Conservation (phyloP, 2,797 vertebrate genomes). For the Muscicapa comitata region DNA sequence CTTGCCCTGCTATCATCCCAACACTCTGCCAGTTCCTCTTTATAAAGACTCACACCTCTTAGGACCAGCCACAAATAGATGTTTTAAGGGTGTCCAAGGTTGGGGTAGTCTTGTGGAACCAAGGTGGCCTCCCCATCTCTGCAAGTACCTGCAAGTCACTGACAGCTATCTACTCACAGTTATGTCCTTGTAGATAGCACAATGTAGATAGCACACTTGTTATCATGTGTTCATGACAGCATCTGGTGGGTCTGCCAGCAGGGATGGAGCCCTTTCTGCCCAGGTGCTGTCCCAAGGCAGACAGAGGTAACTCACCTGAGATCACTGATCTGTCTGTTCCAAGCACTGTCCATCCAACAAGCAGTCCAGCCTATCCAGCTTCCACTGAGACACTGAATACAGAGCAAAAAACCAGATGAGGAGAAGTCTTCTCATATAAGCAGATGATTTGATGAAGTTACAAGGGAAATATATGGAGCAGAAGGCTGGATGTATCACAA, state of each 20-base stretch:
- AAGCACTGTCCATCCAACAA: not conserved
- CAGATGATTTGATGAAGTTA: not conserved
- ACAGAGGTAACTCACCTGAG: not conserved
- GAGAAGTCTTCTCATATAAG: not conserved
- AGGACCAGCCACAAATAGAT: not conserved
- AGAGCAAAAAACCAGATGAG: not conserved
- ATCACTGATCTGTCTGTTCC: not conserved
- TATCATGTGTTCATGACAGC: not conserved
- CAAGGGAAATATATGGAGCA: not conserved
- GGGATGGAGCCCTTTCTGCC: not conserved
- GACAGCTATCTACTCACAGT: not conserved
- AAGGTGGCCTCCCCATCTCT: accelerated
- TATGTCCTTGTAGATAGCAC: not conserved
- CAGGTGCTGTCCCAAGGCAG: not conserved
- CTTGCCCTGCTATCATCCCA: not conserved
- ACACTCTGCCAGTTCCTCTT: not conserved
- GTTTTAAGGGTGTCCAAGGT: not conserved
- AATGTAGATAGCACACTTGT: not conserved
- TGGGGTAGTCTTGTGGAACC: not conserved
- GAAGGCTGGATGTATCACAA: not conserved
- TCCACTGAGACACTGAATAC: not conserved
- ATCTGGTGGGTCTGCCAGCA: not conserved
- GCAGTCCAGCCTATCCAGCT: not conserved
- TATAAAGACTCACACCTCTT: not conserved
- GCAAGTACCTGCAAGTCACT: not conserved